Evolutionary conservation across 2,113 vertebrate genomes (phyloP).

Genomic region (Gasterosteus aculeatus): DNA sequence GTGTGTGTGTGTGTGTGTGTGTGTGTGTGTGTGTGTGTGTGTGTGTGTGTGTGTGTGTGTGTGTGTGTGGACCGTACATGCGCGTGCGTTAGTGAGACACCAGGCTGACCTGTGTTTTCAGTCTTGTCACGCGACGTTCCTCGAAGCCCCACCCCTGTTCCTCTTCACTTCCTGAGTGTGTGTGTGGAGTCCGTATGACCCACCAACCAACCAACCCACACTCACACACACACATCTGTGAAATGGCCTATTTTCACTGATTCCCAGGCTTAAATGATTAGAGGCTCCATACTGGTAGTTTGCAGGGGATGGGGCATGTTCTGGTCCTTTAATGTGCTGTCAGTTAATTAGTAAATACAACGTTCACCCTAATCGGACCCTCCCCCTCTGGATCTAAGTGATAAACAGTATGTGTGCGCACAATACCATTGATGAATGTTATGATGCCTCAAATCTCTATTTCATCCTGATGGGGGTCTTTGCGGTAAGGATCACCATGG

Average conservation of each 20-base stretch:
- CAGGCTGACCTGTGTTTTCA: conserved; percentile 66
- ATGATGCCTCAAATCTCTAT: conserved; percentile 43
- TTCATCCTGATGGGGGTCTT: conserved; percentile 9
- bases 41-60: not conserved
- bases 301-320: not conserved
- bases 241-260: conserved; percentile 48
- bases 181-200: conserved; percentile 37
- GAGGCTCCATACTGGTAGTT: conserved; percentile 3
- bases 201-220: conserved; percentile 3
- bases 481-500: conserved; percentile 21
- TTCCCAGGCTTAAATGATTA: conserved; percentile 43
- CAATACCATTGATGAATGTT: conserved; percentile 20
- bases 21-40: not conserved
- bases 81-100: conserved; percentile 41
- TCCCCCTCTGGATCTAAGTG: conserved; percentile 30
- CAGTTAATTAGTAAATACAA: conserved; percentile 38
- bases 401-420: conserved; percentile 1
- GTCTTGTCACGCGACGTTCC: conserved; percentile 71
- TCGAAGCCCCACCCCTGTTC: conserved; percentile 51
- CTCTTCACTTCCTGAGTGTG: conserved; percentile 48
- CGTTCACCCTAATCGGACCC: conserved; percentile 52
- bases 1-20: conserved; percentile 3
- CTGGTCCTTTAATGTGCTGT: conserved; percentile 39
- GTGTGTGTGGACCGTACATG: not conserved
- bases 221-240: conserved; percentile 20